Evolutionary conservation across 2,113 vertebrate genomes (phyloP).

Genomic region (Thunnus maccoyii): DNA sequence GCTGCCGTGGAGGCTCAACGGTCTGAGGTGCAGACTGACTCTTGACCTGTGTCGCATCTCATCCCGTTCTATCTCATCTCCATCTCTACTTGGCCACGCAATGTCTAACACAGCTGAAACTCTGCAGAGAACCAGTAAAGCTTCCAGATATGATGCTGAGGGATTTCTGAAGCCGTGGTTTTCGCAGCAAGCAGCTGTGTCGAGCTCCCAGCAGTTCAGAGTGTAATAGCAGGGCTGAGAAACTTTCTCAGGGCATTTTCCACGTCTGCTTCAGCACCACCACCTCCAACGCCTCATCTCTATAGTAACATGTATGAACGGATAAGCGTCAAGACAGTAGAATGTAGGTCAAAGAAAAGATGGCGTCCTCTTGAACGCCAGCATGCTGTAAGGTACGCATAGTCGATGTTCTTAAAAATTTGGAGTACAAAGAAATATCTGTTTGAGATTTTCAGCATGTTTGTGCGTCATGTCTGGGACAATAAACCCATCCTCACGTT

Average conservation of each 20-base stretch:
- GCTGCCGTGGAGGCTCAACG: background rate
- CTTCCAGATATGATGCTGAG: background rate
- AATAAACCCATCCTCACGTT: background rate
- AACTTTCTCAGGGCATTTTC: conserved; percentile 59
- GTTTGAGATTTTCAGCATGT: no score
- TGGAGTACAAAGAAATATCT: no score
- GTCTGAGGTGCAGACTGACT: conserved; percentile 26
- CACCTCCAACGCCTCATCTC: conserved; percentile 54
- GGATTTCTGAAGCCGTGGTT: background rate
- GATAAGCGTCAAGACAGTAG: conserved; percentile 56
- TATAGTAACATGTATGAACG: conserved; percentile 58
- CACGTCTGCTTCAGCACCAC: conserved; percentile 38
- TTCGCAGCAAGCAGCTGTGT: conserved; percentile 35
- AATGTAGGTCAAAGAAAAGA: conserved; percentile 75
- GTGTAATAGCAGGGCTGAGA: background rate
- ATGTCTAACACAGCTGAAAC: background rate
- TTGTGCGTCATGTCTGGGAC: no score
- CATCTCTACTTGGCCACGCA: no score
- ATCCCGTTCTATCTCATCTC: background rate
- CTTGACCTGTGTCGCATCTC: conserved; percentile 3
- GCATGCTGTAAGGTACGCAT: conserved; percentile 19
- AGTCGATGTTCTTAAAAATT: no score
- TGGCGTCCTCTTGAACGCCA: conserved; percentile 37
- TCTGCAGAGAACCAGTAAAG: no score
- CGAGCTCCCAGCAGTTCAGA: background rate